Percentiles rank a stretch among this genome's conserved stretches.
Conservation (phyloP, 1,140 invertebrate genomes). For the Coptotermes formosanus region DNA sequence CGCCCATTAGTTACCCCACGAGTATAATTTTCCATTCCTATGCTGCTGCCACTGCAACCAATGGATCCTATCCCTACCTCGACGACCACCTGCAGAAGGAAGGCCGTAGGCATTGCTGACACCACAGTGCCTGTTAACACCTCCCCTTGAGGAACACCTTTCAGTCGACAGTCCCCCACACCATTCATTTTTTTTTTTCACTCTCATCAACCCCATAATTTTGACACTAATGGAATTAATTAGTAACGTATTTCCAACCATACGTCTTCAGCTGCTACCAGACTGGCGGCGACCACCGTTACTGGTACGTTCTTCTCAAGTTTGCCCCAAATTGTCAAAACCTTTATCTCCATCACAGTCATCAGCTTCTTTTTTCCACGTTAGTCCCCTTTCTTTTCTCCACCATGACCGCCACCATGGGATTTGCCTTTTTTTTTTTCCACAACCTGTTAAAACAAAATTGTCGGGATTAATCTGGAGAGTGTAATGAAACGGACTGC, state of each 20-base stretch:
- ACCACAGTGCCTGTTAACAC: not conserved
- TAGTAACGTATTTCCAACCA: conserved; percentile 39
- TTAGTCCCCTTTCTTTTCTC: not conserved
- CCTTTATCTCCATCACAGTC: conserved; percentile 20
- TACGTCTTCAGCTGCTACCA: conserved; percentile 39
- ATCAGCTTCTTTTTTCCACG: not conserved
- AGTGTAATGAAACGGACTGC: too few species aligned
- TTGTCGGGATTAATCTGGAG: not conserved
- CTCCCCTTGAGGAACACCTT: not conserved
- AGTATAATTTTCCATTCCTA: not conserved
- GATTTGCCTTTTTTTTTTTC: conserved; percentile 20
- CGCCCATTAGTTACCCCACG: not conserved
- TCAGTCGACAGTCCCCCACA: conserved; percentile 26
- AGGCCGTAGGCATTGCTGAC: not conserved
- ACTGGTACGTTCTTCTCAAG: conserved; percentile 41
- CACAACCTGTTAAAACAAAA: not conserved
- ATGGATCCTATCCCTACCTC: not conserved
- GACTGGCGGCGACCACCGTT: conserved; percentile 37
- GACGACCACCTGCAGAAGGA: not conserved
- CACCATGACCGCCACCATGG: not conserved
- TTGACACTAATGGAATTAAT: conserved; percentile 38
- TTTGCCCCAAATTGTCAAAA: conserved; percentile 22
- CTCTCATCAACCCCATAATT: conserved; percentile 24
- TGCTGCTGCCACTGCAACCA: not conserved
- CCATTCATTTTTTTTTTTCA: not conserved